Evolutionary conservation across 1,140 invertebrate genomes (phyloP), one percentile per base, ranked within the genome.

Genomic region (Tetragonula clypearis): DNA sequence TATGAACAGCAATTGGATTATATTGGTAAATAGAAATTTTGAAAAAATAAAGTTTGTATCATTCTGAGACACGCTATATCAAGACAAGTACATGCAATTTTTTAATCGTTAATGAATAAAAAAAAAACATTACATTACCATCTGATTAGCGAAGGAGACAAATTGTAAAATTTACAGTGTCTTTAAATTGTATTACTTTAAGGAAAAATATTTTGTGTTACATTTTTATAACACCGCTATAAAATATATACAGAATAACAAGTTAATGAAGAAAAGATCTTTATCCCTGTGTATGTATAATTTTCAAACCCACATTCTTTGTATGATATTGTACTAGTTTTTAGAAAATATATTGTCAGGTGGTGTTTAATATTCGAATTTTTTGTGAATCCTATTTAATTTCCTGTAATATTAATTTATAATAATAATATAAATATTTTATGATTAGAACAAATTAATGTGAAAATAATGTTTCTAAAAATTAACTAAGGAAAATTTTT

Each of bases 181-280:
- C 90, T 93, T 92, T 93, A 86, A 93, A 94, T 94, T 94, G 92
- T 93, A 94, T 95, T 93, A 92, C 90, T 92, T 94, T 93, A 92
- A 93, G 90, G 89, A 93, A 91, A 93, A 87, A 92, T 94, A 94
- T 94, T 95, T 95, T 95, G 92, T 94, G 92, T 94, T 95, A 95
- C 91, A 94, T 93, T 94, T 95, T 94, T 95, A 94, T 95, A 95
- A 93, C 91, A 93, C 92, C 91, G 89, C 92, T 88, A 92, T 76
- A 92, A 93, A 94, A 92, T 94, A 92, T 93, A 94, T 93, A 94
- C 92, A 93, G 80, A 92, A 92, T 90, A 91, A 92, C 89, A 89
- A 92, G 88, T 90, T 90, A 87, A 83, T 79, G 78, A 86, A 86
- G 84, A 89, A 88, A 86, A 88, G 86, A 93, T 92, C 90, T 93